phyloP scores from a whole-genome alignment of 2,888 invertebrate species.

The Hirtodrosophila duncani region DNA sequence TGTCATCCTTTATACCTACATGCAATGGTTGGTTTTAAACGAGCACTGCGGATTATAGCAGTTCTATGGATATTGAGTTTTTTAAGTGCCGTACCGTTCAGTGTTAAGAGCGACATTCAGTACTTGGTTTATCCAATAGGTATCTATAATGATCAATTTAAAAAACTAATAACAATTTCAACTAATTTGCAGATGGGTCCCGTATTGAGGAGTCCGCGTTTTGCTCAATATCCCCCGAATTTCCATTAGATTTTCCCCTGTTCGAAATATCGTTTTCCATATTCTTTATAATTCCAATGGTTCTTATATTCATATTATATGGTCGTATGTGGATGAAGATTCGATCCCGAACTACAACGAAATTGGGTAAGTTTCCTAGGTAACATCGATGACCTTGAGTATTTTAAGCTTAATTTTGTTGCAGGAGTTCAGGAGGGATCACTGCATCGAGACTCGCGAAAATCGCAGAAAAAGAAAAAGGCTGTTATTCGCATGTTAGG shows the following conservation, averaged over 20 bases:
- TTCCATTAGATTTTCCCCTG: constrained; percentile 83
- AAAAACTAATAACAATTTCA: not conserved
- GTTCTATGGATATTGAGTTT: constrained; percentile 88
- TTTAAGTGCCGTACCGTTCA: constrained; percentile 87
- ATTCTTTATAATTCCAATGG: constrained; percentile 88
- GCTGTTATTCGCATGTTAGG: constrained; percentile 89
- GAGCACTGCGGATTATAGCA: constrained; percentile 89
- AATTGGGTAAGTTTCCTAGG: constrained; percentile 76
- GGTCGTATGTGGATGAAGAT: constrained; percentile 87
- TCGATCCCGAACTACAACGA: constrained; percentile 79
- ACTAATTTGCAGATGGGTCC: constrained; percentile 76
- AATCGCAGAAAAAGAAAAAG: constrained; percentile 85
- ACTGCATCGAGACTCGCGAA: constrained; percentile 84
- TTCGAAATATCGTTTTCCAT: constrained; percentile 89
- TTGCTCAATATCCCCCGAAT: constrained; percentile 84
- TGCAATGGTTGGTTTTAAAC: constrained; percentile 88
- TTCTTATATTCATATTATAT: constrained; percentile 88
- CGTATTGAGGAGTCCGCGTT: constrained; percentile 87
- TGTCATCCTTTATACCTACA: constrained; percentile 92
- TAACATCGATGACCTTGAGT: not conserved
- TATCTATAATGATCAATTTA: constrained; percentile 54
- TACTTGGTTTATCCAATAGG: constrained; percentile 87
- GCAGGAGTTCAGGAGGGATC: constrained; percentile 81
- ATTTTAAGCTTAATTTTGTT: not conserved
- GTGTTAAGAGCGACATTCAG: constrained; percentile 85